Base-by-base conservation (phyloP, 2,797 vertebrate species). In the Pipistrellus kuhlii region DNA sequence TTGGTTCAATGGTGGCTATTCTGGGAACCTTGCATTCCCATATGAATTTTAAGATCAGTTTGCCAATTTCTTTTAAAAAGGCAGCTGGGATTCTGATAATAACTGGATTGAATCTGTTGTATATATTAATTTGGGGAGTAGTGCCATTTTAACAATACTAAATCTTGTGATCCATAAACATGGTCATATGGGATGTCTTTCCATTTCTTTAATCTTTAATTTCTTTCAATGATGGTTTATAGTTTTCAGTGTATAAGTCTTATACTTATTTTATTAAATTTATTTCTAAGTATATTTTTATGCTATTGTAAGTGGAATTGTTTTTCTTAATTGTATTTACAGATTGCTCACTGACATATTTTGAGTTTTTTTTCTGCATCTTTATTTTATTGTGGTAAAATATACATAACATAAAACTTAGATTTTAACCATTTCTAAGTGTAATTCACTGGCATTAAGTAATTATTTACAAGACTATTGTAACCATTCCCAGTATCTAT, bases 271-370 rank as follows among this genome's bases (percentile, higher is more conserved):
- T 55, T 73, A n/a, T 80, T 80, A 86, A 85, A 72, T 94, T 81
- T 72, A 88, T 80, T 85, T 15, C 32, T 72, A 69, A 86, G 25
- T 75, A 92, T n/a, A 55, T 75, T 81, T 62, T 75, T 18, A 57
- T 69, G 48, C 25, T 87, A 11, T 71, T 83, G 5, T 57, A 86
- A 71, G n/a, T 83, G 14, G 44, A 35, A 25, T 82, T 91, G 13
- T 87, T 86, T 86, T 86, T 69, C 53, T 76, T 59, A 81, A 76
- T 76, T 94, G 62, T 91, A 15, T 83, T 88, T 91, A 80, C 9
- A 46, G 15, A 59, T 38, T 62, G 41, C 57, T 80, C 51, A 41
- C 68, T 81, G 9, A 62, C 35, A 27, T 80, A 38, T 82, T 94
- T 87, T 41, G 80, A 76, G 27, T 8, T 2, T 12, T 64, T 48